Base-by-base conservation (phyloP, 2,797 vertebrate species). In the Sternarchorhynchus goeldii region DNA sequence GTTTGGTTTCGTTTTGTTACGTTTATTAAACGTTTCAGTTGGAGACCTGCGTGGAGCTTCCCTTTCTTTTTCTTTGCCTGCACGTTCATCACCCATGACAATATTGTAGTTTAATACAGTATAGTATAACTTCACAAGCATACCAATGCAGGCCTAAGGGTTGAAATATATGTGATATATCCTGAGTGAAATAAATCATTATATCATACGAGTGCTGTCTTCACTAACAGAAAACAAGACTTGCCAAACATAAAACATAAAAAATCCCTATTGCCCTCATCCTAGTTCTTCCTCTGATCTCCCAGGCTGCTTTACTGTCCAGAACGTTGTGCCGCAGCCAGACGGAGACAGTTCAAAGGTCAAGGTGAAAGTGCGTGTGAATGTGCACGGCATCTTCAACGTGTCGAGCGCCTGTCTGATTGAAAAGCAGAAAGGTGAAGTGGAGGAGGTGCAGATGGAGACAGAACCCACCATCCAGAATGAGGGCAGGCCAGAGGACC, bases 361-460 rank as follows among this genome's bases (percentile, higher is more conserved):
- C 71, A 98, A 98, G 82, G 96, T 98, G 67, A 98, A 97, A 90
- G 96, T 98, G 78, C 95, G 95, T 0, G 93, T 98, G 64, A 98
- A 97, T 1, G 89, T 97, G 69, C 96, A 98, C 0, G 96, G 97
- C 65, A 95, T 98, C 87, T 96, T 98, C 92, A 96, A 94, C 0
- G 95, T 98, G 86, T 96, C 96, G 71, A 95, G 85, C 5, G 97
- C 97, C 0, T 95, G 95, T n/a, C 84, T 97, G 78, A 93, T 98
- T 17, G 97, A 98, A 87, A 97, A 93, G 89, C 95, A 95, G 83
- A 96, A 91, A 77, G 5, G 90, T 16, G 97, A 94, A 71, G 92
- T 39, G 1, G 95, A 97, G 60, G 93, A 94, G 3, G 88, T 91
- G 56, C 90, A 96, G 41, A 95, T 97, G 90, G 96, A 97, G 70